phyloP scores from a whole-genome alignment of 2,113 vertebrate genomes.

The Ursus arctos region DNA sequence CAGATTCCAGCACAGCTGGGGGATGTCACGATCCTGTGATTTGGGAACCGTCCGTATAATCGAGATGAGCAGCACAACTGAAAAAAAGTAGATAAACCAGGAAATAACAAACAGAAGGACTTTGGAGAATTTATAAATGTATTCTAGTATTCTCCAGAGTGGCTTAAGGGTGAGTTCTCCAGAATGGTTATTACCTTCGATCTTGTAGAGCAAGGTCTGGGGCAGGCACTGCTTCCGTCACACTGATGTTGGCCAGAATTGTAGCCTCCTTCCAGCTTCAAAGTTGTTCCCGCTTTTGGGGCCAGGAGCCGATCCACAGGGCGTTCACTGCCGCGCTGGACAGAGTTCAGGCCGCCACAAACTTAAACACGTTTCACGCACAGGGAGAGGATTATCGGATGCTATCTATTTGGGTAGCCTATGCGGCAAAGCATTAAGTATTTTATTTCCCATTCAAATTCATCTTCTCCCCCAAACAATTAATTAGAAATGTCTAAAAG shows the following conservation, averaged over 20 bases:
- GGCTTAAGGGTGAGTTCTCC: neutral
- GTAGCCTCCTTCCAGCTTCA: neutral
- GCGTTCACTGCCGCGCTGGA: neutral
- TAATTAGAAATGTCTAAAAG: neutral
- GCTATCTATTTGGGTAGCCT: neutral
- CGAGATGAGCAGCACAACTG: neutral
- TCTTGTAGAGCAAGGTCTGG: neutral
- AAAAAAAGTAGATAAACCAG: neutral
- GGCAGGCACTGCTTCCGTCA: neutral
- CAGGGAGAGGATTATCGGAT: neutral
- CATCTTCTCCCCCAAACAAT: neutral
- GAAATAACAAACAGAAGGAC: neutral
- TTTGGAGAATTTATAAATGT: neutral
- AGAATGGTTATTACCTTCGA: neutral
- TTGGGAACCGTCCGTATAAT: fast-evolving
- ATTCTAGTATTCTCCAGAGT: neutral
- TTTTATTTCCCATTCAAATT: neutral
- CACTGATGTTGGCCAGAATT: neutral
- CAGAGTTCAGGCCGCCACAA: neutral
- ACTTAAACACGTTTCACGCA: neutral
- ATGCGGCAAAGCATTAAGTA: neutral
- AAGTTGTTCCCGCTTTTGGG: neutral
- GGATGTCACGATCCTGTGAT: neutral
- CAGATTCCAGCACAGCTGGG: neutral
- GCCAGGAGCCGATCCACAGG: fast-evolving